A percentile compares a stretch with the other conserved stretches of the same genome.
Conservation (phyloP, 2,888 invertebrate species). For the Sturmia bella region DNA sequence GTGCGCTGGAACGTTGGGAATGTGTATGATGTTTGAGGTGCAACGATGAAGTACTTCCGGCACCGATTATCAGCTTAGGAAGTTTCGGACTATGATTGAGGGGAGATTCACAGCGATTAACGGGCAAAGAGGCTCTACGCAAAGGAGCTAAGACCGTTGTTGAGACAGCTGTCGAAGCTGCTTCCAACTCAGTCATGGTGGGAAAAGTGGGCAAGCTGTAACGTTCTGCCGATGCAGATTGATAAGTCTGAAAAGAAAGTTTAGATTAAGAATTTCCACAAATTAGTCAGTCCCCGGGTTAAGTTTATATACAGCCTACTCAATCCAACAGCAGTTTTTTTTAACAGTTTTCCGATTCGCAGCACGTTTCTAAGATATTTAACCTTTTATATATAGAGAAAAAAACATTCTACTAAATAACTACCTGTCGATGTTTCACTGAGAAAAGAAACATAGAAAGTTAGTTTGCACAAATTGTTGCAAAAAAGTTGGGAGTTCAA, state of each 20-base stretch:
- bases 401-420: too few relatives aligned
- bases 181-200: conserved; percentile 86
- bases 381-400: too few relatives aligned
- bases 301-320: too few relatives aligned
- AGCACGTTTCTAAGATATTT: too few relatives aligned
- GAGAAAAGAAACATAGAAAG: too few relatives aligned
- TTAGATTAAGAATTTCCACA: not conserved
- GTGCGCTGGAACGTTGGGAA: conserved; percentile 83
- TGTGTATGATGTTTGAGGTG: conserved; percentile 72
- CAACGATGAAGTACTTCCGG: conserved; percentile 53
- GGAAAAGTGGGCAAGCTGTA: conserved; percentile 88
- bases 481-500: too few relatives aligned
- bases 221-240: conserved; percentile 83
- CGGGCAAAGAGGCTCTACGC: conserved; percentile 88
- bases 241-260: conserved; percentile 75
- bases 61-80: conserved; percentile 75
- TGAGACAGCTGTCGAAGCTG: conserved; percentile 66
- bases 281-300: not conserved
- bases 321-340: too few relatives aligned
- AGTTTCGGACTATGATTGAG: conserved; percentile 76
- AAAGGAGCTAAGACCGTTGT: conserved; percentile 82
- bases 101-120: conserved; percentile 91
- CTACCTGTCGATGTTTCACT: too few relatives aligned
- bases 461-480: too few relatives aligned
- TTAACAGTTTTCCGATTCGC: too few relatives aligned